A percentile compares a stretch with the other conserved stretches of the same genome.
Evolutionary conservation across 2,888 invertebrate species (phyloP).

Genomic region (Plagodis pulveraria): DNA sequence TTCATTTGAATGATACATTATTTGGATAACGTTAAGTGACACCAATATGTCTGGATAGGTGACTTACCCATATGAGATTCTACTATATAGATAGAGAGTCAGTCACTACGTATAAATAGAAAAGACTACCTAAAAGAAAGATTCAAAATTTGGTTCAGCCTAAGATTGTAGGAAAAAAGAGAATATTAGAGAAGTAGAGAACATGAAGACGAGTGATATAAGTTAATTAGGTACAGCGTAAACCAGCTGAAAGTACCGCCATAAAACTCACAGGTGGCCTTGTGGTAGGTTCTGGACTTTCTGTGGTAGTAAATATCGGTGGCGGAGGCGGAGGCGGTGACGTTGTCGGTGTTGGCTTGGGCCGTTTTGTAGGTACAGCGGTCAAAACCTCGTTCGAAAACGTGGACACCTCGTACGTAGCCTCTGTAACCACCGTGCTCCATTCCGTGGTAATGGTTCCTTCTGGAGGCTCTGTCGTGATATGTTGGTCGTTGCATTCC

Average conservation of each 20-base stretch:
- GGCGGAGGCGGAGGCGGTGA: background rate
- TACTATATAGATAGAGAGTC: too few species aligned
- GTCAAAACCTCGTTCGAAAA: slow-evolving; percentile 15
- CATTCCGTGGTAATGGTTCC: background rate
- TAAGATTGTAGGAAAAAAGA: too few species aligned
- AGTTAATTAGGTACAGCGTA: too few species aligned
- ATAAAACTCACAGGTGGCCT: slow-evolving; percentile 21
- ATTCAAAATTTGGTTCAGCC: too few species aligned
- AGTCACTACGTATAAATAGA: too few species aligned
- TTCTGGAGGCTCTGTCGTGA: slow-evolving; percentile 3
- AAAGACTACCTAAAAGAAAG: too few species aligned
- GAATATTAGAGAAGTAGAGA: too few species aligned
- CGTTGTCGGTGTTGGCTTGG: slow-evolving; percentile 8
- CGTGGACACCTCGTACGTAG: slow-evolving; percentile 9
- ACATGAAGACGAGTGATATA: too few species aligned
- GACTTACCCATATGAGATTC: too few species aligned
- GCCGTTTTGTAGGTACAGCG: slow-evolving; percentile 5
- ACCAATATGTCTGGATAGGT: too few species aligned
- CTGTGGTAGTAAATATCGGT: slow-evolving; percentile 2
- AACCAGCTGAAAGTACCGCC: background rate
- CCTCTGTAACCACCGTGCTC: slow-evolving; percentile 3
- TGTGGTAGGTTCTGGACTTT: slow-evolving; percentile 3
- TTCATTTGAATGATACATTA: too few species aligned
- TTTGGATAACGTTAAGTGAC: too few species aligned
- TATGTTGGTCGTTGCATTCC: slow-evolving; percentile 15